These are phyloP conservation scores for Nematopogon swammerdamellus DNA, from an alignment of 2,888 invertebrate genomes.

Conservation along the genomic window DNA sequence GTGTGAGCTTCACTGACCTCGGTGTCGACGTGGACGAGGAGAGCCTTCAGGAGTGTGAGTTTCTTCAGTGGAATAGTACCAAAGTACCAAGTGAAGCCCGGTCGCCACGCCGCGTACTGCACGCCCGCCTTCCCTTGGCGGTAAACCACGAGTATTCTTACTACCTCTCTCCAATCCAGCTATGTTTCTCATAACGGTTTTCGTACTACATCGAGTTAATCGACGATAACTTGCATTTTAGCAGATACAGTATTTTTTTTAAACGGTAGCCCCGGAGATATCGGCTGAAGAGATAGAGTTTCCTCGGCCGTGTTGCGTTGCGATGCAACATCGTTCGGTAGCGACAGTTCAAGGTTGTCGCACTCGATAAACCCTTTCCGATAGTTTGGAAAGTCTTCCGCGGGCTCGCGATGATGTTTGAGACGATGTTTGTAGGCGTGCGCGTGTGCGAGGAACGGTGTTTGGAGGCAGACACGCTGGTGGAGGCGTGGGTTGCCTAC, in stretches of 20 bases:
- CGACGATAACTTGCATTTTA: too few species aligned
- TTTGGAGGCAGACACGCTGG: slow-evolving; percentile 66
- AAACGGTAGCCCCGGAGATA: too few species aligned
- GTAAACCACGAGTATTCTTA: too few species aligned
- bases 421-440: too few species aligned
- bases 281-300: too few species aligned
- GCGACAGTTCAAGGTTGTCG: slow-evolving; percentile 40
- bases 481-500: slow-evolving; percentile 77
- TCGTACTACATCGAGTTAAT: too few species aligned
- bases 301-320: too few species aligned
- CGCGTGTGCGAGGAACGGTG: slow-evolving; percentile 63
- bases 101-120: background rate
- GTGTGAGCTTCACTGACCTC: background rate
- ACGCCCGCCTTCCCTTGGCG: background rate
- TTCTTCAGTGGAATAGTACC: background rate
- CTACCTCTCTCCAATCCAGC: too few species aligned
- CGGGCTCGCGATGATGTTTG: slow-evolving; percentile 15
- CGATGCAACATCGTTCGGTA: background rate
- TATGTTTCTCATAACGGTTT: too few species aligned
- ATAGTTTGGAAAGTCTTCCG: background rate
- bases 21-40: background rate
- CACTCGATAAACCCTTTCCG: background rate
- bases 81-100: background rate
- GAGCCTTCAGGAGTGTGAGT: background rate
- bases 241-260: too few species aligned